Evolutionary conservation across 2,797 vertebrate genomes (phyloP).

Genomic region (Poecilia wingei): DNA sequence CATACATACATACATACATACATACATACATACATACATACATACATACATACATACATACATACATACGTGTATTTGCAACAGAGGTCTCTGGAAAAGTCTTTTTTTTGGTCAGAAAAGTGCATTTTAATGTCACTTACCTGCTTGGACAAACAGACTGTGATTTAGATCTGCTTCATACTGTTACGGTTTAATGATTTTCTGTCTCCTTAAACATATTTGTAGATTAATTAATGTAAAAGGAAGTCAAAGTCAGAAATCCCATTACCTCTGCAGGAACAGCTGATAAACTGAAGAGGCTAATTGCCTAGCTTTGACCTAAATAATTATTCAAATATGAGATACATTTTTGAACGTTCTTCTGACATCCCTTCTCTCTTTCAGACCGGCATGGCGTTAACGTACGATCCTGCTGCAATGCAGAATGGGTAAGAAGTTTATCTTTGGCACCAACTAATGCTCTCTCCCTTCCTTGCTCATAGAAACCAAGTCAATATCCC

Average conservation of each 20-base stretch:
- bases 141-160: neutral
- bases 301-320: neutral
- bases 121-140: neutral
- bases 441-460: slow-evolving; percentile 57
- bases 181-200: neutral
- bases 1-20: too few species aligned
- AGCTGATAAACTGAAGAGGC: neutral
- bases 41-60: too few species aligned
- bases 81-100: neutral
- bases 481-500: slow-evolving; percentile 57
- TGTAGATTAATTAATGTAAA: neutral
- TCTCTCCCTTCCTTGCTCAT: slow-evolving; percentile 55
- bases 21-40: too few species aligned
- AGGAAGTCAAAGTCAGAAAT: neutral
- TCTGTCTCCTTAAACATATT: neutral
- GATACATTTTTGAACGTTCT: slow-evolving; percentile 8
- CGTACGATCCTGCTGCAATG: slow-evolving; percentile 94
- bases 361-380: slow-evolving; percentile 53
- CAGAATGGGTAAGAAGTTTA: slow-evolving; percentile 92
- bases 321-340: neutral
- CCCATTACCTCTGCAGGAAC: neutral
- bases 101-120: neutral
- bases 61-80: neutral
- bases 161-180: neutral
- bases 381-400: slow-evolving; percentile 96